These are phyloP conservation scores for Ia io DNA, from an alignment of 2,113 vertebrate species.

Conservation along the genomic window DNA sequence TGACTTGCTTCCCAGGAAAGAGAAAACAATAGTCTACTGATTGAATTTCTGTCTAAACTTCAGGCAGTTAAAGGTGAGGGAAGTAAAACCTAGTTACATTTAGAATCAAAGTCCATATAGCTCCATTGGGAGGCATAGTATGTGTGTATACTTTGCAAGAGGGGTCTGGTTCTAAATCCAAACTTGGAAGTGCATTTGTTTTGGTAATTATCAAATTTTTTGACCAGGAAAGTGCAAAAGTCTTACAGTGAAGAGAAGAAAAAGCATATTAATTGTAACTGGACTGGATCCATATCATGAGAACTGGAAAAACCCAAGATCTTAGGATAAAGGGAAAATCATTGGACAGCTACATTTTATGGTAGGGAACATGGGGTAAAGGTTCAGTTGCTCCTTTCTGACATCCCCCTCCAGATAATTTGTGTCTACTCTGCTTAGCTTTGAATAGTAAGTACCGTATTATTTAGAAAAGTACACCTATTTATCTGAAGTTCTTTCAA, in stretches of 20 bases:
- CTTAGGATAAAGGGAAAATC: background rate
- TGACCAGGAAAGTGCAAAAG: background rate
- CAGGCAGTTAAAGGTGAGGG: constrained; percentile 41
- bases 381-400: background rate
- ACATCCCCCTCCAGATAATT: background rate
- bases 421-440: background rate
- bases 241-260: constrained; percentile 33
- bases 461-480: constrained; percentile 19
- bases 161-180: constrained; percentile 49
- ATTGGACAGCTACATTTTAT: constrained; percentile 9
- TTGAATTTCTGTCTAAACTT: constrained; percentile 52
- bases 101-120: constrained; percentile 3
- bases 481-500: constrained; percentile 1
- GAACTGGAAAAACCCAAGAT: background rate
- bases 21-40: constrained; percentile 65
- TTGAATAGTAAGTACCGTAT: background rate
- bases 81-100: constrained; percentile 52
- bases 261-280: constrained; percentile 11
- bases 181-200: constrained; percentile 39
- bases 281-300: background rate
- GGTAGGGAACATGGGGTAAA: background rate
- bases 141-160: background rate
- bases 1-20: constrained; percentile 60
- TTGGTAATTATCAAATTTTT: constrained; percentile 29
- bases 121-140: background rate